Conservation (phyloP, 2,113 vertebrate species). For the Emydura subglobosa region DNA sequence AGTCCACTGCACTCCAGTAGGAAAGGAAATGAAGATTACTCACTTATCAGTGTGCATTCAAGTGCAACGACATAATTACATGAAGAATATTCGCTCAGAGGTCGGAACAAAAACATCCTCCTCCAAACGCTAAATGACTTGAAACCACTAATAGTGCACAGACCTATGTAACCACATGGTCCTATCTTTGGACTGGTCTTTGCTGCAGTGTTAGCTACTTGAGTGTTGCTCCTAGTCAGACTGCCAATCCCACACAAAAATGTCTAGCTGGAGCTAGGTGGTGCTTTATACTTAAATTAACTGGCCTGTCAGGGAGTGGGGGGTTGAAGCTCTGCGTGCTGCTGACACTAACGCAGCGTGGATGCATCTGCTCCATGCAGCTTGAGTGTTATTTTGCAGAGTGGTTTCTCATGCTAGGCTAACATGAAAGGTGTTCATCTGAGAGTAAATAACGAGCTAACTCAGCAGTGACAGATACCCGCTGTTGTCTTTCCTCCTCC, state of each 20-base stretch:
- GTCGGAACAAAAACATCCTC: not conserved
- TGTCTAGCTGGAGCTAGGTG: not conserved
- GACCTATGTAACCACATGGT: not conserved
- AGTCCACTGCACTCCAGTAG: slow-evolving; percentile 10
- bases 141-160: not conserved
- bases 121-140: not conserved
- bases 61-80: slow-evolving; percentile 60
- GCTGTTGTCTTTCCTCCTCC: not conserved
- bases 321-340: not conserved
- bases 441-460: not conserved
- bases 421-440: not conserved
- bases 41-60: slow-evolving; percentile 6
- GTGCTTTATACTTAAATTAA: not conserved
- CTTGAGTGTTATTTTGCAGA: not conserved
- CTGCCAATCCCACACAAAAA: not conserved
- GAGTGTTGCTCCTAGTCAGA: not conserved
- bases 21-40: slow-evolving; percentile 49
- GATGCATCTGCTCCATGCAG: not conserved
- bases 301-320: not conserved
- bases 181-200: not conserved
- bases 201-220: not conserved
- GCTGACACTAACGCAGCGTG: not conserved
- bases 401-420: not conserved
- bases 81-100: not conserved
- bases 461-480: not conserved